Conservation (phyloP, 2,797 vertebrate species). For the Pseudocheirus occidentalis region DNA sequence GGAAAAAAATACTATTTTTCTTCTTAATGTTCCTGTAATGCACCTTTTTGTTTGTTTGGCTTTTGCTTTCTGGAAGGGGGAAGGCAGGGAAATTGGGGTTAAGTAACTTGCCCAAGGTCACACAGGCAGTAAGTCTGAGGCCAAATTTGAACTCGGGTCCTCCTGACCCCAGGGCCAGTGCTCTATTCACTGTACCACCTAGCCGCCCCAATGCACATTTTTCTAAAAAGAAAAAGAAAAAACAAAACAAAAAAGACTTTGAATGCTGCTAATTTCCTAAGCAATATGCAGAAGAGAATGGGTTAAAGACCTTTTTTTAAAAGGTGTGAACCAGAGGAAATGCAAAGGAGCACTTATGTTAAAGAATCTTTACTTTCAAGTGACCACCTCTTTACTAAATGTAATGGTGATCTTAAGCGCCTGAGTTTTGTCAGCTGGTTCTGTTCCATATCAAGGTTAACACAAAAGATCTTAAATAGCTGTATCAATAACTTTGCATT, state of each 20-base stretch:
- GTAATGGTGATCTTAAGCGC: conserved; percentile 71
- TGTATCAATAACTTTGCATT: conserved; percentile 9
- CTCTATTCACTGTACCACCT: too few species aligned
- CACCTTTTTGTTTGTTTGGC: neutral
- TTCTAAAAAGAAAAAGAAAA: too few species aligned
- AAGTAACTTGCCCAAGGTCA: too few species aligned
- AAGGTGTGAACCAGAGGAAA: neutral
- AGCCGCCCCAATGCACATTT: too few species aligned
- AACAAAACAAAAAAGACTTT: neutral
- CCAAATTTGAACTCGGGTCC: too few species aligned
- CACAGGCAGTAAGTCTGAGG: too few species aligned
- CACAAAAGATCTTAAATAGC: conserved; percentile 54
- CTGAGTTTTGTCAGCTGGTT: conserved; percentile 67
- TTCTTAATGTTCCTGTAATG: neutral
- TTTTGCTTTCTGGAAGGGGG: too few species aligned
- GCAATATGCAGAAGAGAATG: conserved; percentile 12
- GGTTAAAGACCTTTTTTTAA: neutral
- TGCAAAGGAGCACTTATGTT: conserved; percentile 37
- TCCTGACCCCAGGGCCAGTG: too few species aligned
- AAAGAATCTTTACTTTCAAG: conserved; percentile 81
- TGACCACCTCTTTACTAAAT: conserved; percentile 55
- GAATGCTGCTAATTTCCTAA: conserved; percentile 20
- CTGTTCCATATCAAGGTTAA: conserved; percentile 60
- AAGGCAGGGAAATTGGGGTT: too few species aligned
- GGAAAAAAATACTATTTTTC: conserved; percentile 23